phyloP scores from a whole-genome alignment of 2,797 vertebrate species.

The Diceros bicornis region DNA sequence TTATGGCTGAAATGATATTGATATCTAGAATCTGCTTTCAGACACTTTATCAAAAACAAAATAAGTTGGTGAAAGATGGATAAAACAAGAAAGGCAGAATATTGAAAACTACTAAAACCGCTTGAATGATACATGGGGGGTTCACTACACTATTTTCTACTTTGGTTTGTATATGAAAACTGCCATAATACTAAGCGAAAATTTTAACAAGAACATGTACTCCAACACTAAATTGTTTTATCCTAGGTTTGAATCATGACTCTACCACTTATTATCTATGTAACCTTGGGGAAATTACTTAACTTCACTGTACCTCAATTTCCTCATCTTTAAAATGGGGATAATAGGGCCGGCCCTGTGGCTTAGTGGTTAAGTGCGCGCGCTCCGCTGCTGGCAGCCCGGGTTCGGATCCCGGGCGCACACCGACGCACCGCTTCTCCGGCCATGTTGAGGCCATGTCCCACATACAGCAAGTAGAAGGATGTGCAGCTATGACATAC shows the following conservation, averaged over 20 bases:
- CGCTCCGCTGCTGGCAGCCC: too few relatives aligned
- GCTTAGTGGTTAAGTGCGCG: too few relatives aligned
- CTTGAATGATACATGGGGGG: neutral
- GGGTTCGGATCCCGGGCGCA: too few relatives aligned
- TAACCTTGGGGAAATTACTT: neutral
- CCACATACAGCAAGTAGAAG: too few relatives aligned
- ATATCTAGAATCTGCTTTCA: constrained; percentile 44
- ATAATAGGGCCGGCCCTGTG: neutral
- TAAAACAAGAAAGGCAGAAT: constrained; percentile 8
- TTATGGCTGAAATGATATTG: neutral
- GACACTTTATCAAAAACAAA: neutral
- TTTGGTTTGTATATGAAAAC: neutral
- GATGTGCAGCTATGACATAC: too few relatives aligned
- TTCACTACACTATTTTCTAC: neutral
- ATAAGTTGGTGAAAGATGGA: neutral
- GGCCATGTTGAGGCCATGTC: too few relatives aligned
- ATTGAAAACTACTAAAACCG: neutral
- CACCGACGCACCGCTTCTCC: too few relatives aligned
- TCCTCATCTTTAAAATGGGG: neutral
- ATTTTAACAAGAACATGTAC: neutral
- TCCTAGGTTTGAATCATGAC: neutral
- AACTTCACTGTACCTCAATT: neutral
- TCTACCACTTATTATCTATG: neutral
- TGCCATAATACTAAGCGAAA: neutral
- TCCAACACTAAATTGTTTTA: neutral